Percentiles rank a stretch among this genome's conserved stretches.
Conservation (phyloP, 2,113 vertebrate species). For the Philantomba maxwellii region DNA sequence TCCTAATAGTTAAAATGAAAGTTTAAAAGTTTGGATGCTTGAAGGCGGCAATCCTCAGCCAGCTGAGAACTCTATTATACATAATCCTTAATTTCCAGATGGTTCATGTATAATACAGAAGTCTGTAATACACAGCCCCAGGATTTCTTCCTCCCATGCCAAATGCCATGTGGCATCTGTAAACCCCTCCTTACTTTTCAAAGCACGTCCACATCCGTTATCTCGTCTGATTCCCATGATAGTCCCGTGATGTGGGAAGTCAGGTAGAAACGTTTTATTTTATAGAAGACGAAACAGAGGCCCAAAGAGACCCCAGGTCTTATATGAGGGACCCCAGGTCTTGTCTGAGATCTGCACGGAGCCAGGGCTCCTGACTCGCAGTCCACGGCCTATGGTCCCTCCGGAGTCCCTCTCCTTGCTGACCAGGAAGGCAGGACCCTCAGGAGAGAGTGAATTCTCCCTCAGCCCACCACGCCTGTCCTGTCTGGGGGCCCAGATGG, state of each 20-base stretch:
- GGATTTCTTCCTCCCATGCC: conserved; percentile 22
- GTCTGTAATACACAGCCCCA: conserved; percentile 35
- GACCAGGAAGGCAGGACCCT: background rate
- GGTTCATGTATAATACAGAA: conserved; percentile 63
- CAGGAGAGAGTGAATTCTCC: background rate
- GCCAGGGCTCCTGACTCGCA: background rate
- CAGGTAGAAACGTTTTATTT: background rate
- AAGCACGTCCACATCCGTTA: background rate
- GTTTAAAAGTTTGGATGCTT: conserved; percentile 46
- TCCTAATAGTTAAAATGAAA: conserved; percentile 4
- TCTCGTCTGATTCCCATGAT: background rate
- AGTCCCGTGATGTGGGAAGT: background rate
- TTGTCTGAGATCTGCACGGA: background rate
- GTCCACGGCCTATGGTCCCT: background rate
- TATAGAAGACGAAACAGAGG: background rate
- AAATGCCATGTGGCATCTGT: conserved; percentile 33
- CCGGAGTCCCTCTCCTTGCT: background rate
- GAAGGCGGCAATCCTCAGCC: conserved; percentile 42
- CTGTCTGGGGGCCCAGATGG: background rate
- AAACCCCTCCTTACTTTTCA: conserved; percentile 22
- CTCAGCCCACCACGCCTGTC: background rate
- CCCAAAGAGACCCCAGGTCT: background rate
- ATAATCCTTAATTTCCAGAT: conserved; percentile 61
- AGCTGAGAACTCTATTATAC: conserved; percentile 48
- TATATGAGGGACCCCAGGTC: background rate